Evolutionary conservation across 1,140 invertebrate genomes (phyloP).

Genomic region (Diplogasteroides magnus): DNA sequence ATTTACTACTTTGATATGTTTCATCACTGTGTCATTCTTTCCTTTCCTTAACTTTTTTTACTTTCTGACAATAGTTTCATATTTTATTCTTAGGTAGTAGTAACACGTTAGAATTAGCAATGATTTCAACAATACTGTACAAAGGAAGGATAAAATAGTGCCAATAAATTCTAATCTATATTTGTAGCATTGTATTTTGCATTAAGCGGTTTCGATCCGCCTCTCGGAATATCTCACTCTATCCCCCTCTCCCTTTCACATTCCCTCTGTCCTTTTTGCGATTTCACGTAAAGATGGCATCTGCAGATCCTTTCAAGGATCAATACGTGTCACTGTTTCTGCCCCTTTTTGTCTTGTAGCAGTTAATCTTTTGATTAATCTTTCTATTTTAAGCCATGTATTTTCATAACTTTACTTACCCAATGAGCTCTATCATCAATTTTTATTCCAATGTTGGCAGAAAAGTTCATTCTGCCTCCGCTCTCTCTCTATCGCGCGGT

Average conservation of each 20-base stretch:
- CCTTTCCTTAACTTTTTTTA: constrained; percentile 5
- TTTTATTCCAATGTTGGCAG: constrained; percentile 3
- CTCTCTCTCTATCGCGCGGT: neutral
- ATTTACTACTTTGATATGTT: no score
- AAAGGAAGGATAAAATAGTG: no score
- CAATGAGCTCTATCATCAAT: neutral
- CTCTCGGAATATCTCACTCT: no score
- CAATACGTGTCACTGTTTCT: constrained; percentile 6
- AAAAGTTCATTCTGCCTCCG: neutral
- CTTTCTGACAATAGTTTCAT: neutral
- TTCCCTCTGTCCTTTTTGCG: constrained; percentile 8
- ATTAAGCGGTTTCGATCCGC: no score
- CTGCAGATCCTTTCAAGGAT: no score
- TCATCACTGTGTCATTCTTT: constrained; percentile 6
- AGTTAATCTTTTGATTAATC: constrained; percentile 7
- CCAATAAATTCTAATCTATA: no score
- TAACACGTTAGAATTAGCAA: neutral
- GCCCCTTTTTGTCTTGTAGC: constrained; percentile 2
- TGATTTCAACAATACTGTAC: no score
- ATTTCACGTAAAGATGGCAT: no score
- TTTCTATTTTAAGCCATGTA: neutral
- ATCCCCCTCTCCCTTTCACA: constrained; percentile 7
- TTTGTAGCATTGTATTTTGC: no score
- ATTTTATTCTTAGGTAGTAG: neutral
- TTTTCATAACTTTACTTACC: no score